A percentile compares a stretch with the other conserved stretches of the same genome.
Conservation (phyloP, 1,140 invertebrate species). For the Apis cerana region DNA sequence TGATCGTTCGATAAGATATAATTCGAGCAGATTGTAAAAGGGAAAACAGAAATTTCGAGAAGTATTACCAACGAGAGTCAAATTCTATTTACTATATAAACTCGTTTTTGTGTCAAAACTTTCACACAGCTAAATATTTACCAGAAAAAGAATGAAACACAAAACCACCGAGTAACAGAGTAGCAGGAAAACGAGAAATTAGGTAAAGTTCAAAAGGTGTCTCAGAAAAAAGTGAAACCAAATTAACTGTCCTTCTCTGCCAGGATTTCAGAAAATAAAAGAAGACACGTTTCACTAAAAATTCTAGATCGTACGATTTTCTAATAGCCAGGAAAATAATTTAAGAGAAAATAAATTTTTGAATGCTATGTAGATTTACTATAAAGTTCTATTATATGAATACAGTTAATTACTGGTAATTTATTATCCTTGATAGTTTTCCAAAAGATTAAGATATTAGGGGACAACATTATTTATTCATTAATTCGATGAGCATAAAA, state of each 20-base stretch:
- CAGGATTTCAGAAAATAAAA: conserved; percentile 1
- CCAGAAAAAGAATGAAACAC: not conserved
- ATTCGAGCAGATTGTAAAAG: not conserved
- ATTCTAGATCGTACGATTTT: not conserved
- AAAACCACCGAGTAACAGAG: not conserved
- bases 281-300: no score
- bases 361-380: no score
- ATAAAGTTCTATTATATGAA: no score
- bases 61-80: not conserved
- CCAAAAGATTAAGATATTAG: not conserved
- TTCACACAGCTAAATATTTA: no score
- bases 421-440: not conserved
- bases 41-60: conserved; percentile 6
- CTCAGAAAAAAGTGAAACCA: conserved; percentile 14
- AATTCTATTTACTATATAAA: not conserved
- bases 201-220: not conserved
- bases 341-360: no score
- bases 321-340: no score
- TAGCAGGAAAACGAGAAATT: not conserved
- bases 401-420: not conserved
- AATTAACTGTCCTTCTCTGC: conserved; percentile 6
- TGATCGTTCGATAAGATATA: not conserved
- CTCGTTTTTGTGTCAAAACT: not conserved
- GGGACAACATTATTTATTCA: no score
- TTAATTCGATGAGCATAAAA: not conserved